These are phyloP conservation scores for Podiceps cristatus DNA, from an alignment of 2,113 vertebrate species.

Conservation along the genomic window DNA sequence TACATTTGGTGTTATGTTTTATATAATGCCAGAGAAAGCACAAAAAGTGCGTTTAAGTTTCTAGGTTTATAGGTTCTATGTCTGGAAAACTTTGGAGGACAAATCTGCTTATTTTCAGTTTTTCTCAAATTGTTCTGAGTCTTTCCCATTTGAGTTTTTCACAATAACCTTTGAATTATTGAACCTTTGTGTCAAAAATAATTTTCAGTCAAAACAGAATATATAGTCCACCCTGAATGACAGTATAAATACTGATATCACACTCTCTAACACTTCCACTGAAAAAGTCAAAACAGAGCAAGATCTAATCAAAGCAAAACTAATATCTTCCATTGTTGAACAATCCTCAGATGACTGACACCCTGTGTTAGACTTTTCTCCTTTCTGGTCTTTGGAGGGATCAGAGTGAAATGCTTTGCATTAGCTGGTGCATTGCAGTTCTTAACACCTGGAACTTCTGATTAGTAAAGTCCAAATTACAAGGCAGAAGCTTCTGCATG, in stretches of 20 bases:
- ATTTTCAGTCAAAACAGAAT: background rate
- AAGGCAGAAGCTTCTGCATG: background rate
- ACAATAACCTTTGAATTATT: background rate
- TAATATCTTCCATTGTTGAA: background rate
- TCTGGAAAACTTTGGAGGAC: conserved; percentile 31
- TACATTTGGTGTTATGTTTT: conserved; percentile 53
- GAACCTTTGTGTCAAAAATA: background rate
- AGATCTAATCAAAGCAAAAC: background rate
- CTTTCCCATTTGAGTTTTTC: background rate
- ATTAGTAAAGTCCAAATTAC: background rate
- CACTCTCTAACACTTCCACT: background rate
- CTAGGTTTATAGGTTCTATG: conserved; percentile 20
- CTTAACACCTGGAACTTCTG: background rate
- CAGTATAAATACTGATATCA: background rate
- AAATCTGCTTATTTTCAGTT: conserved; percentile 22
- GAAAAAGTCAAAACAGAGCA: background rate
- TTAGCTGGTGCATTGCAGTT: background rate
- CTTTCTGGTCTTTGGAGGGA: background rate
- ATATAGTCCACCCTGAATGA: background rate
- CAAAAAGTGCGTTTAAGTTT: conserved; percentile 19
- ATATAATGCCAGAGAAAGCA: conserved; percentile 50
- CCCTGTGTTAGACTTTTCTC: background rate
- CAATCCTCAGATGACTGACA: background rate
- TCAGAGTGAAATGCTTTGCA: background rate
- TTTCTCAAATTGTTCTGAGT: background rate